Conservation (phyloP, 2,113 vertebrate species). For the Erpornis zantholeuca region DNA sequence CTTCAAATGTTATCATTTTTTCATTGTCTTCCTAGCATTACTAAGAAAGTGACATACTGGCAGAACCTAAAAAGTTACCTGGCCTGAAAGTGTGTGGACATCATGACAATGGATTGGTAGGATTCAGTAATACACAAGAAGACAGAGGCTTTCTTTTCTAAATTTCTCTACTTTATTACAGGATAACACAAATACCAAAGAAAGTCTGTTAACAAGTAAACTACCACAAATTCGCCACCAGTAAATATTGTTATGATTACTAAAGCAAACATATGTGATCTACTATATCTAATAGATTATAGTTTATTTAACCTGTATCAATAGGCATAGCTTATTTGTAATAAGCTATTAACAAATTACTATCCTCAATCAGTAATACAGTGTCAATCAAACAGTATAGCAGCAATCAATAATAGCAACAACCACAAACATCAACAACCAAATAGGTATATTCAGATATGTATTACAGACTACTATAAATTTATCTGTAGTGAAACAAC, state of each 20-base stretch:
- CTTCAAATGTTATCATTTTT: not conserved
- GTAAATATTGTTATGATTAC: not conserved
- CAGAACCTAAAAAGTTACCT: not conserved
- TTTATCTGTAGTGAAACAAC: not conserved
- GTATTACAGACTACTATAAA: not conserved
- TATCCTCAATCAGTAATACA: not conserved
- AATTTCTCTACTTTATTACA: not conserved
- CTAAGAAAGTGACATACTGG: not conserved
- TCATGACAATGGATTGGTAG: accelerated
- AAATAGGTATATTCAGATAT: not conserved
- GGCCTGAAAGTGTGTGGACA: not conserved
- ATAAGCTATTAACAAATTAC: not conserved
- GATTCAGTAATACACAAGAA: not conserved
- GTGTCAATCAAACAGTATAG: not conserved
- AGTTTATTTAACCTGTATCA: not conserved
- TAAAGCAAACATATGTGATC: not conserved
- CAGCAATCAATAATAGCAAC: not conserved
- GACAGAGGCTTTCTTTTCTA: not conserved
- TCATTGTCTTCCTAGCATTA: not conserved
- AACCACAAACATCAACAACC: no score
- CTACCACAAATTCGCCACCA: not conserved
- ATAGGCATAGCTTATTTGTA: not conserved
- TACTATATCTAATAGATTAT: not conserved
- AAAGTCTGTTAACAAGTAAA: not conserved
- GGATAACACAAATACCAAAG: not conserved